Conservation (phyloP, 1,140 invertebrate genomes). For the Frieseomelitta varia region DNA sequence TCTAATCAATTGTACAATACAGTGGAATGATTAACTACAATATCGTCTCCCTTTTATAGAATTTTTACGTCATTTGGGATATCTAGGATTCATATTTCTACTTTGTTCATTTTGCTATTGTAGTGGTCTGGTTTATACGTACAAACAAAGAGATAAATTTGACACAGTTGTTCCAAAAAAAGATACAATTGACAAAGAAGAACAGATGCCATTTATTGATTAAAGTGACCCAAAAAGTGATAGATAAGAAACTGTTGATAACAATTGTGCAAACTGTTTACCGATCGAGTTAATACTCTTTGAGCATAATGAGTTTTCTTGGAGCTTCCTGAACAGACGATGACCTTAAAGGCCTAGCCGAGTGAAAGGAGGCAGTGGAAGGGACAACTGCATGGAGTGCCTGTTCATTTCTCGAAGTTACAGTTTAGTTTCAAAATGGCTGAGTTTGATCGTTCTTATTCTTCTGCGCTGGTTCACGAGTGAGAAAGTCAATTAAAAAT, state of each 20-base stretch:
- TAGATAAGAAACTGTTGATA: neutral
- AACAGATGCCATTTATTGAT: conserved; percentile 5
- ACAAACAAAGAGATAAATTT: conserved; percentile 63
- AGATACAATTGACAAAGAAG: conserved; percentile 33
- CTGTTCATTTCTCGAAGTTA: conserved; percentile 44
- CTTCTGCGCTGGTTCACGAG: neutral
- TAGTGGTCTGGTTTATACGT: conserved; percentile 81
- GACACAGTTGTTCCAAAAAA: conserved; percentile 38
- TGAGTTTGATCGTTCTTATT: conserved; percentile 59
- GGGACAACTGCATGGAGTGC: conserved; percentile 47
- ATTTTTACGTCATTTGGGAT: conserved; percentile 82
- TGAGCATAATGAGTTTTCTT: conserved; percentile 1
- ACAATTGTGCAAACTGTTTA: neutral
- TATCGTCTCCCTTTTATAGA: conserved; percentile 68
- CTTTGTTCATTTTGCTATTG: conserved; percentile 83
- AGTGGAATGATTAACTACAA: neutral
- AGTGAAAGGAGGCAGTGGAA: conserved; percentile 63
- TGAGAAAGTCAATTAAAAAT: conserved; percentile 11
- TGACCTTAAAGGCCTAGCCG: conserved; percentile 56
- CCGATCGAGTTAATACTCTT: conserved; percentile 32
- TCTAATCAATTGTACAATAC: neutral
- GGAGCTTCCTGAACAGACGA: conserved; percentile 37
- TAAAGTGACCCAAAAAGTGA: neutral
- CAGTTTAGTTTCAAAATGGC: conserved; percentile 76
- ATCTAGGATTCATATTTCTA: conserved; percentile 83